A percentile compares a stretch with the other conserved stretches of the same genome.
These are phyloP conservation scores for Lasius fuliginosus DNA, from an alignment of 2,888 invertebrate species.

Conservation along the genomic window DNA sequence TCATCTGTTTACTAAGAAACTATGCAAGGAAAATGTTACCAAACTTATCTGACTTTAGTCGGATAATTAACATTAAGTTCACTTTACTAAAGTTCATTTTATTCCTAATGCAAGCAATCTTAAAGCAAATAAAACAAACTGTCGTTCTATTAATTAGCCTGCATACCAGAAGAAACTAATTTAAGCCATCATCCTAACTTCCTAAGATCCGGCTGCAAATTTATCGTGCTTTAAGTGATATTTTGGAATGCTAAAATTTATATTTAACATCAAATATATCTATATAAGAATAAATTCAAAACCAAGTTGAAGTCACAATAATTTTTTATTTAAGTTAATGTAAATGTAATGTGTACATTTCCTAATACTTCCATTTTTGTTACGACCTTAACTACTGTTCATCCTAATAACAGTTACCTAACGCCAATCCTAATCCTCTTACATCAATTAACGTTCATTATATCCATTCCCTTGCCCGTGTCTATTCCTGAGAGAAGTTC, in stretches of 20 bases:
- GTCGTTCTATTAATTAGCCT: not conserved
- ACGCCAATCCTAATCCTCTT: not conserved
- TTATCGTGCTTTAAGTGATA: not conserved
- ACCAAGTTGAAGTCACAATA: not conserved
- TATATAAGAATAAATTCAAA: not conserved
- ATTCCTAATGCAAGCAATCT: not conserved
- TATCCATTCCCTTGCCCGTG: not conserved
- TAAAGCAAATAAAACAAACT: not conserved
- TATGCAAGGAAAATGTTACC: not conserved
- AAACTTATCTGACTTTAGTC: not conserved
- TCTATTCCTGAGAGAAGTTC: conserved; percentile 18
- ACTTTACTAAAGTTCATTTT: conserved; percentile 3
- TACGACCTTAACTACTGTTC: not conserved
- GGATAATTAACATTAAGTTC: not conserved
- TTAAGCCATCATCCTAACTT: not conserved
- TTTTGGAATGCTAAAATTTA: not conserved
- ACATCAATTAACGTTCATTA: conserved; percentile 46
- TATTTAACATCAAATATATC: not conserved
- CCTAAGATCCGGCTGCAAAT: not conserved
- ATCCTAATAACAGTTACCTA: not conserved
- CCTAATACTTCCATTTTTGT: not conserved
- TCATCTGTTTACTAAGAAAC: not conserved
- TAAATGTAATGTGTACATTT: not conserved
- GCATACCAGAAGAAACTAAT: not conserved
- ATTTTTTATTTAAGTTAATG: not conserved